phyloP scores from a whole-genome alignment of 2,797 vertebrate genomes.

The Tokudaia muenninki region DNA sequence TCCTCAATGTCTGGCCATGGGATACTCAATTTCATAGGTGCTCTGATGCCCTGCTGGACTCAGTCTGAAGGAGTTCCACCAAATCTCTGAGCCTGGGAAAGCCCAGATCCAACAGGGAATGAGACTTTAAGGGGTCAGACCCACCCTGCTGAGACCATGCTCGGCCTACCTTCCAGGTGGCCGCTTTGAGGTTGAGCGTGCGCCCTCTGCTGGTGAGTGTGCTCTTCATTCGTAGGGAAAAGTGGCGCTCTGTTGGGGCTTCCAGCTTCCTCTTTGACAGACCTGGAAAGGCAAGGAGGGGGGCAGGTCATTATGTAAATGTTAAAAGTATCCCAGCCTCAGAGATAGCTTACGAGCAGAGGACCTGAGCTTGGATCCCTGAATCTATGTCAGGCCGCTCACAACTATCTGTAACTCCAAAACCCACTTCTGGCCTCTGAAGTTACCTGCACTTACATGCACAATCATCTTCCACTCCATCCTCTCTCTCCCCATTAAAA shows the following conservation, averaged over 20 bases:
- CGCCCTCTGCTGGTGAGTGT: slow-evolving; percentile 93
- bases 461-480: background rate
- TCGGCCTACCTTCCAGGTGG: slow-evolving; percentile 92
- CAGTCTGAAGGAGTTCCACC: background rate
- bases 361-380: background rate
- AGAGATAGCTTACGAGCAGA: background rate
- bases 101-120: accelerated
- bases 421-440: background rate
- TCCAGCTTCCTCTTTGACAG: slow-evolving; percentile 87
- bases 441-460: background rate
- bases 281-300: slow-evolving; percentile 80
- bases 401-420: background rate
- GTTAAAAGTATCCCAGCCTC: background rate
- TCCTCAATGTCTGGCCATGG: background rate
- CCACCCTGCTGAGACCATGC: background rate
- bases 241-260: slow-evolving; percentile 85
- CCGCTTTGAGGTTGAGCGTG: slow-evolving; percentile 94
- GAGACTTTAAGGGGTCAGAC: background rate
- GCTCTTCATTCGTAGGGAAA: slow-evolving; percentile 94
- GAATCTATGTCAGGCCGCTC: background rate
- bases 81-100: background rate
- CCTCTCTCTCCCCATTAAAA: background rate
- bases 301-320: background rate
- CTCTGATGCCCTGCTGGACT: background rate
- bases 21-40: background rate